Evolutionary conservation across 2,113 vertebrate species (phyloP), one percentile per base, ranked within the genome.

Genomic region (Geococcyx californianus): DNA sequence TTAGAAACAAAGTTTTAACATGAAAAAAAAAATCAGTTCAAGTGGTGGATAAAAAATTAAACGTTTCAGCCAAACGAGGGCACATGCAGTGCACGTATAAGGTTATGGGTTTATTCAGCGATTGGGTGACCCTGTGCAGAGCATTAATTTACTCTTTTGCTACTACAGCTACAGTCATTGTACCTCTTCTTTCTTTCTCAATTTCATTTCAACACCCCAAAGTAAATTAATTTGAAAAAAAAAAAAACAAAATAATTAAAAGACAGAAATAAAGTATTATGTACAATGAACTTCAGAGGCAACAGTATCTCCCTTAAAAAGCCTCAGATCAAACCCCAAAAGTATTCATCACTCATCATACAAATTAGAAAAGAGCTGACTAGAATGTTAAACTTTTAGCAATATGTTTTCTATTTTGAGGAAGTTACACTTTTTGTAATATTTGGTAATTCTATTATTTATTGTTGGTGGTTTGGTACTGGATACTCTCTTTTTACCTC

Each of bases 391-490:
- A 42, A 5, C 11, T 84, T 94, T 64, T 6, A 75, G 13, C 16
- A 87, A 36, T 3, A 7, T 2, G 13, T 12, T 10, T 84, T 60
- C 49, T 33, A 7, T 63, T 7, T 3, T 55, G 44, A 9, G 10
- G 4, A 64, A 31, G 2, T 23, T 24, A 40, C 1, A 34, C 1
- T 54, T 5, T 66, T 79, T 67, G 2, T 4, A 62, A 16, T 26
- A 24, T 21, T 28, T 42, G 26, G 9, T 33, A 72, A 51, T 23
- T 58, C 15, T 25, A 3, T 4, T 59, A 17, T 49, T 82, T 45
- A 38, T 7, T 45, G 6, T 5, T 55, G 4, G 19, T 47, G 8
- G 9, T 15, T 42, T 75, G 67, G 19, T 36, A 66, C 15, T 6
- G 17, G 70, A 54, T 20, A 4, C 19, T 68, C 52, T 64, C 13